Evolutionary conservation across 2,113 vertebrate species (phyloP).

Genomic region (Patagioenas fasciata): DNA sequence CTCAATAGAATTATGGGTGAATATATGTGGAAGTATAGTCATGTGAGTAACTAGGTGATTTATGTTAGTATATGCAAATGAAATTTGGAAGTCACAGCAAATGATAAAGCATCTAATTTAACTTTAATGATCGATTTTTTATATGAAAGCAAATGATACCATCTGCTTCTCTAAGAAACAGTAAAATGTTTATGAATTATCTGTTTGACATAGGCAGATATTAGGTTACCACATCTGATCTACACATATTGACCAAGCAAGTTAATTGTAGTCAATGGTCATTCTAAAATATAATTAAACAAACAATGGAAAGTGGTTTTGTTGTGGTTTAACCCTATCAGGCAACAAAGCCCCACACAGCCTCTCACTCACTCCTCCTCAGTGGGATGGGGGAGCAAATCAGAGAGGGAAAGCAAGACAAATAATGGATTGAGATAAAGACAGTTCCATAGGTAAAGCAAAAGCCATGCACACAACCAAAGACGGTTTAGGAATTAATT

Average conservation of each 20-base stretch:
- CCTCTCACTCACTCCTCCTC: accelerated
- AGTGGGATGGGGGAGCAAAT: neutral
- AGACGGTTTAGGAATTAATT: neutral
- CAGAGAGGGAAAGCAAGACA: neutral
- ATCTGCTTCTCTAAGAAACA: neutral
- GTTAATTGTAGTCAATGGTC: neutral
- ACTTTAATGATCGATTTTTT: neutral
- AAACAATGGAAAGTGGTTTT: neutral
- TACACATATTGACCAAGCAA: neutral
- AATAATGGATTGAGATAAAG: neutral
- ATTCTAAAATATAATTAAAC: neutral
- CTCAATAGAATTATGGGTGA: neutral
- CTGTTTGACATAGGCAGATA: neutral
- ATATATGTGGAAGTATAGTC: neutral
- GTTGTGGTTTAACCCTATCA: neutral
- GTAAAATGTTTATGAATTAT: neutral
- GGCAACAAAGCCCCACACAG: neutral
- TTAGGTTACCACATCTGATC: neutral
- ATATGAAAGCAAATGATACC: neutral
- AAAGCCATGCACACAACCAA: accelerated
- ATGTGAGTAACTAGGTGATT: neutral
- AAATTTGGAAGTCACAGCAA: neutral
- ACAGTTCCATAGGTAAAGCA: neutral
- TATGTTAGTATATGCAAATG: neutral
- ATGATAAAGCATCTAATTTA: neutral